These are phyloP conservation scores for Leistus spinibarbis DNA, from an alignment of 2,888 invertebrate genomes.

Conservation along the genomic window DNA sequence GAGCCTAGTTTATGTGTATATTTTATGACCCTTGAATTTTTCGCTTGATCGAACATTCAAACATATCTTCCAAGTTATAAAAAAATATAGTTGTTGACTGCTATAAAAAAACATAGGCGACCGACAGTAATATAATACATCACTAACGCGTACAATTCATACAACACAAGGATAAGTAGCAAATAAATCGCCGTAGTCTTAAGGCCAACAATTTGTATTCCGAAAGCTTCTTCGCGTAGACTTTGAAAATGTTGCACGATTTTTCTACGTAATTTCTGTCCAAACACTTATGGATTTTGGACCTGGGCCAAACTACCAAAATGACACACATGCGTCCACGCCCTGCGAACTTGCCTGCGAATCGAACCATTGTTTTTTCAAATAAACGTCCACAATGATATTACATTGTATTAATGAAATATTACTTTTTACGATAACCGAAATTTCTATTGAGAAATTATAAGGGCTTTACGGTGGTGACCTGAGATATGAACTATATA, in stretches of 20 bases:
- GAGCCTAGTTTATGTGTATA: too few relatives aligned
- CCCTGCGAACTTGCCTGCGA: conserved; percentile 24
- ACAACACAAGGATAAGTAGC: not conserved
- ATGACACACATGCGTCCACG: conserved; percentile 18
- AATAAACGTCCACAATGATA: not conserved
- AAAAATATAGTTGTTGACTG: too few relatives aligned
- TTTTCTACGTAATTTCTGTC: conserved; percentile 7
- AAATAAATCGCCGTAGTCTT: not conserved
- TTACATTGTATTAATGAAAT: not conserved
- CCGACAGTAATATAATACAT: too few relatives aligned
- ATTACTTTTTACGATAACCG: not conserved
- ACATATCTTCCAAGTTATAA: too few relatives aligned
- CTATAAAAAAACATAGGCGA: too few relatives aligned
- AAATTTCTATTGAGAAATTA: not conserved
- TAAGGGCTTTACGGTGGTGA: not conserved
- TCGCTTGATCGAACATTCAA: too few relatives aligned
- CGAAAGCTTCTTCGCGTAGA: not conserved
- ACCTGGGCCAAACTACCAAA: conserved; percentile 10
- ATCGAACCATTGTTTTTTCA: not conserved
- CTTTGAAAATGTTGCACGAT: not conserved
- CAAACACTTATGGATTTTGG: conserved; percentile 32
- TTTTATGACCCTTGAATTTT: too few relatives aligned
- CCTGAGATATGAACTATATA: not conserved
- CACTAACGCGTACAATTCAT: not conserved
- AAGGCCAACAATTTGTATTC: not conserved